Base-by-base conservation (phyloP, 2,797 vertebrate species). In the Lutjanus argentimaculatus region DNA sequence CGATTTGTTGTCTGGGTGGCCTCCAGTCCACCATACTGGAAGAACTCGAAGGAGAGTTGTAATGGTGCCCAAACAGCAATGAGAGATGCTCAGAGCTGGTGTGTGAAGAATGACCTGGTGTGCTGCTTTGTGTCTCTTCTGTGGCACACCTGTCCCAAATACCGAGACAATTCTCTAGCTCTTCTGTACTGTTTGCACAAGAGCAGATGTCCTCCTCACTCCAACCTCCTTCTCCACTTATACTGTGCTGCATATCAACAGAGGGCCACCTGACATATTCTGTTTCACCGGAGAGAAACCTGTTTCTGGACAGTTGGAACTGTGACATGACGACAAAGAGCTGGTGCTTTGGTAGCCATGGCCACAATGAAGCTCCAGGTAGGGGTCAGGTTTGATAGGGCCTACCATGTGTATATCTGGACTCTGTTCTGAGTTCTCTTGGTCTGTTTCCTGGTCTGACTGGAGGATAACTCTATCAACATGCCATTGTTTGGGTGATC, bases 31-130 rank as follows among this genome's bases (percentile, higher is more conserved):
- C 73, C 42, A 72, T 65, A 69, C 92, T 92, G 13, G 94, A 94
- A 22, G 93, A 92, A 75, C 85, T 91, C 0, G 93, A 94, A 8
- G 92, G 85, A 8, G 94, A 92, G 77, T 91, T 93, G 77, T 91
- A 91, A 43, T 93, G 87, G 0, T 84, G 91, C 80, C 93, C 95
- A 83, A 96, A 96, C 43, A 96, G 88, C 75, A 95, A 72, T 15
- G 95, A 95, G 12, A 96, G 91, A 77, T 96, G 95, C 76, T 96
- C 95, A 17, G 95, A 96, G 80, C 95, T 96, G 79, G 89, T 92
- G 45, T 86, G 72, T 42, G 95, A 95, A 16, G 95, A 96, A 78
- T 91, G 93, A 19, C 87, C 94, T 0, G 92, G 89, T 40, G 94
- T 94, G 79, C 89, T 94, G 83, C 92, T 93, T 73, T 88, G 90